Evolutionary conservation across 2,888 invertebrate genomes (phyloP), one percentile per base, ranked within the genome.

Genomic region (Eretmocerus hayati): DNA sequence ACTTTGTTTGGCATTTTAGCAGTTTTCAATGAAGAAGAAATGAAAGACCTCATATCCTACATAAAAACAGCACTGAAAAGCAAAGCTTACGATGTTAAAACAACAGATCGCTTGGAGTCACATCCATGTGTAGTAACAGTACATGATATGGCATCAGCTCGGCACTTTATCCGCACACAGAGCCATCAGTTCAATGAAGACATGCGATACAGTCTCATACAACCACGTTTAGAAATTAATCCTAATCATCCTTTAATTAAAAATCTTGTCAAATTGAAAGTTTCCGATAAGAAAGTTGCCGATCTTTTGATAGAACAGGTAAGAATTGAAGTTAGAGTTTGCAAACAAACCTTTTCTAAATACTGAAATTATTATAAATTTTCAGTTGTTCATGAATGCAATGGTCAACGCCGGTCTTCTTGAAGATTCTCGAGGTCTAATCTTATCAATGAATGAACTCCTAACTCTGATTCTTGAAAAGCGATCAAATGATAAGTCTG

Each of bases 61-160:
- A 75, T 96, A 49, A 87, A 88, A 67, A 76, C 78, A 1, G 80
- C 81, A 53, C 74, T 96, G 20, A 75, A 81, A 2, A 87, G 87
- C 2, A 90, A 89, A 74, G 90, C 91, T 2, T 80, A 83, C 36
- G 83, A 85, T 49, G 87, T 94, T 0, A 86, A 87, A 67, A 83
- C 86, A 2, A 96, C 95, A 1, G 82, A 81, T 30, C 82, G 89
- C 47, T 75, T 96, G 35, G 90, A 90, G 59, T 79, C 81, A 2
- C 92, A 97, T 74, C 96, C 97, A 0, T 96, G 95, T 68, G 89
- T 95, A 1, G 81, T 97, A 2, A 93, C 93, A 0, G 93, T 96
- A 0, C 90, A 89, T 58, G 95, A 97, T 74, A 95, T 96, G 93
- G 95, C 91, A 1, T 89, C 93, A 2, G 95, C 96, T 0, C 77